These are phyloP conservation scores for Drosophila pandora DNA, from an alignment of 1,140 invertebrate genomes.

Conservation along the genomic window DNA sequence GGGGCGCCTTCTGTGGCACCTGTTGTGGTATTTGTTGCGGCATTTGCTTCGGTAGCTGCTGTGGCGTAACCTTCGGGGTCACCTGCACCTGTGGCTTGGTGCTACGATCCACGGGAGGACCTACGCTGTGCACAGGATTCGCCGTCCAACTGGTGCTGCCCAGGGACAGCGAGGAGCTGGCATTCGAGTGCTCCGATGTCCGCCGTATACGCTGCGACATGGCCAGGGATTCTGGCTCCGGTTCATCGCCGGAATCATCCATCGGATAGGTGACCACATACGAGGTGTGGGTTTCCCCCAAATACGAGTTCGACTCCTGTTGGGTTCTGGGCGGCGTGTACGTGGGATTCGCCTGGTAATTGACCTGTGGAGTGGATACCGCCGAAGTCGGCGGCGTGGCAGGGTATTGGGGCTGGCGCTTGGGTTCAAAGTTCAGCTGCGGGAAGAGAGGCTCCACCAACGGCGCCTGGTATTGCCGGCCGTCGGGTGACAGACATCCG, in stretches of 20 bases:
- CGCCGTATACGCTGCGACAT: conserved; percentile 38
- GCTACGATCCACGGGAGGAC: conserved; percentile 50
- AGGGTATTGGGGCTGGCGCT: conserved; percentile 55
- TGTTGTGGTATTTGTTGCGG: neutral
- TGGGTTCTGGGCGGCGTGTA: conserved; percentile 42
- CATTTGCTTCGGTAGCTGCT: neutral
- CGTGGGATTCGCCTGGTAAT: conserved; percentile 56
- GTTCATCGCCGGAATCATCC: conserved; percentile 70
- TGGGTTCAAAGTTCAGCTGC: conserved; percentile 67
- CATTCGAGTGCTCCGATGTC: conserved; percentile 67
- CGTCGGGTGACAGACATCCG: conserved; percentile 72
- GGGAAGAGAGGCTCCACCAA: conserved; percentile 78
- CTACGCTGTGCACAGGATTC: conserved; percentile 65
- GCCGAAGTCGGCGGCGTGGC: neutral
- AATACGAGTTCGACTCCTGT: conserved; percentile 19
- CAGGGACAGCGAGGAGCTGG: conserved; percentile 56
- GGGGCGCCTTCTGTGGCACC: neutral
- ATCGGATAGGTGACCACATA: conserved; percentile 78
- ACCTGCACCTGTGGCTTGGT: conserved; percentile 40
- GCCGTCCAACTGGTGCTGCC: conserved; percentile 73
- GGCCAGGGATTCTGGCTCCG: conserved; percentile 40
- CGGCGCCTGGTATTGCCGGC: conserved; percentile 73
- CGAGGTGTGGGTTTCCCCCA: conserved; percentile 59
- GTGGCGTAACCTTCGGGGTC: conserved; percentile 9
- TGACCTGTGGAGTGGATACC: conserved; percentile 5